Evolutionary conservation across 2,113 vertebrate species (phyloP).

Genomic region (Sorex fumeus): DNA sequence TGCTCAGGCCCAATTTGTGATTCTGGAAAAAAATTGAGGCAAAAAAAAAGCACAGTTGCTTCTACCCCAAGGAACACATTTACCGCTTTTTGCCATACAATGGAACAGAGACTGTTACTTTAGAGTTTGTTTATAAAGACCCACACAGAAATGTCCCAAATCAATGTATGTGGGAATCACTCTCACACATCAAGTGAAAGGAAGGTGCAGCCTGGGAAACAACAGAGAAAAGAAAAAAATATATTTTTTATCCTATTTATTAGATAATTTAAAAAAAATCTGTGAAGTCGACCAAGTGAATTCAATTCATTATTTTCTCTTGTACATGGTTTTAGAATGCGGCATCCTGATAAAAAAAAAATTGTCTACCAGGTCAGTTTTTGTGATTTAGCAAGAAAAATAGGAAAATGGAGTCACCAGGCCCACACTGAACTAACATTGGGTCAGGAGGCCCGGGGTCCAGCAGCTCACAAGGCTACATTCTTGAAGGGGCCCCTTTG

Average conservation of each 20-base stretch:
- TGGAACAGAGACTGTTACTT: background rate
- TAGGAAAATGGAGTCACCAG: background rate
- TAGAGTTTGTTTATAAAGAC: conserved; percentile 42
- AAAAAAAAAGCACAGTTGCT: background rate
- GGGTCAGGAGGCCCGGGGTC: background rate
- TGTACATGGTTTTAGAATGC: background rate
- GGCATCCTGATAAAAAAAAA: background rate
- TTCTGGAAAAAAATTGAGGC: background rate
- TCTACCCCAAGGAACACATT: background rate
- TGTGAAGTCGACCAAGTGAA: background rate
- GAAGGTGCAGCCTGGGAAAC: background rate
- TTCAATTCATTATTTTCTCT: background rate
- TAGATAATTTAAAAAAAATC: background rate
- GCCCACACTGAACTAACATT: background rate
- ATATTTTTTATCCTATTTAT: conserved; percentile 34
- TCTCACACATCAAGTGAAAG: background rate
- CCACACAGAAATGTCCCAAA: background rate
- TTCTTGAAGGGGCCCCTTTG: background rate
- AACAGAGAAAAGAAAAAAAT: background rate
- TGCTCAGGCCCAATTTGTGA: no score
- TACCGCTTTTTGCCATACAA: background rate
- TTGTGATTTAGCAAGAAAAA: background rate
- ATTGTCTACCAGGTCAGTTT: background rate
- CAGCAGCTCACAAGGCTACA: background rate
- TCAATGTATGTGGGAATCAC: background rate